These are phyloP conservation scores for Coluber constrictor DNA, from an alignment of 2,797 vertebrate species.

Conservation along the genomic window DNA sequence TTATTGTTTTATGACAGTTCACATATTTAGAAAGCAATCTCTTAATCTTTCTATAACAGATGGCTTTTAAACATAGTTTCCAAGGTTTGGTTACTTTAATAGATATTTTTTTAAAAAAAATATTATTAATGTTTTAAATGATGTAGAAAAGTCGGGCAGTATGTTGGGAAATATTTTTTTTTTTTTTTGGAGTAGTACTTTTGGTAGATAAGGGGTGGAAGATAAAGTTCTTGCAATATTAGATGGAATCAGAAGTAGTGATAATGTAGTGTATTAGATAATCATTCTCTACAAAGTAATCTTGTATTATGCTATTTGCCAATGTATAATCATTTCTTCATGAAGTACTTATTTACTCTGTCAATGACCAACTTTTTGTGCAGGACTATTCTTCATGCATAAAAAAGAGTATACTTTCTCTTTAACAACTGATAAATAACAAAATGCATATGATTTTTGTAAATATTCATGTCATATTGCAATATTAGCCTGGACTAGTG, in stretches of 20 bases:
- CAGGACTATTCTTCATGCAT: neutral
- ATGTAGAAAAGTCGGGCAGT: constrained; percentile 3
- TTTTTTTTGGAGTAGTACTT: neutral
- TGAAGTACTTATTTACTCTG: neutral
- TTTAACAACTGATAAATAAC: neutral
- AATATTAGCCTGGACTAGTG: neutral
- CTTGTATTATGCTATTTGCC: neutral
- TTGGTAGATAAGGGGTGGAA: neutral
- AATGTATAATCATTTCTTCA: neutral
- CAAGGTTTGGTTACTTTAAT: neutral
- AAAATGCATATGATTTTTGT: neutral
- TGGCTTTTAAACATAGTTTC: constrained; percentile 10
- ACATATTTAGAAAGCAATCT: constrained; percentile 27
- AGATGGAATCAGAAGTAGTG: neutral
- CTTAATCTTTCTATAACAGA: constrained; percentile 28
- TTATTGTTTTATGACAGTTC: constrained; percentile 30
- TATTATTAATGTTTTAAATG: constrained; percentile 21
- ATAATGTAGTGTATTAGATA: neutral
- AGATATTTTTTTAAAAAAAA: neutral
- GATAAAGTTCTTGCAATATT: neutral
- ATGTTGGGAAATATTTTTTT: neutral
- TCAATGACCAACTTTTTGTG: neutral
- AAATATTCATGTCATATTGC: neutral
- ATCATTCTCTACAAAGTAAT: constrained; percentile 10
- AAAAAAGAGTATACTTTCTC: neutral